A percentile compares a stretch with the other conserved stretches of the same genome.
phyloP scores from a whole-genome alignment of 2,888 invertebrate species.

The Chloroclystis v-ata region DNA sequence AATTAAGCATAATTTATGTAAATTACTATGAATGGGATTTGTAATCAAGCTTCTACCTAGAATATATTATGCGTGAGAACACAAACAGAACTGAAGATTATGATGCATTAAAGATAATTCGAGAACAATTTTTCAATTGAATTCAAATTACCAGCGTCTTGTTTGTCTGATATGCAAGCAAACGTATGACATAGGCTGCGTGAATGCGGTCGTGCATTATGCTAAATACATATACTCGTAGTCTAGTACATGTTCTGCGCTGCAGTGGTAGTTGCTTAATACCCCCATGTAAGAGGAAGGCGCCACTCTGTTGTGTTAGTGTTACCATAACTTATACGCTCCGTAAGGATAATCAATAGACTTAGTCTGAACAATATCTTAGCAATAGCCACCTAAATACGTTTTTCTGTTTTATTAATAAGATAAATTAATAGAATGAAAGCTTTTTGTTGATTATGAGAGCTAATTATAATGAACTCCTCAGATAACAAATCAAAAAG shows the following conservation, averaged over 20 bases:
- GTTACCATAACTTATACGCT: constrained; percentile 8
- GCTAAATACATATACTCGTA: constrained; percentile 11
- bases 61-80: neutral
- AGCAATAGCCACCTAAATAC: no score
- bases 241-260: no score
- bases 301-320: constrained; percentile 24
- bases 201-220: constrained; percentile 6
- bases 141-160: constrained; percentile 7
- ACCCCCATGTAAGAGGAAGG: constrained; percentile 37
- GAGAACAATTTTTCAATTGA: constrained; percentile 10
- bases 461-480: no score
- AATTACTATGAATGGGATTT: no score
- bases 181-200: neutral
- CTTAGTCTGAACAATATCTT: no score
- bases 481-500: no score
- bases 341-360: neutral
- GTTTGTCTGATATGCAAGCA: constrained; percentile 2
- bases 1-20: no score
- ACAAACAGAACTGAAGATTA: constrained; percentile 2
- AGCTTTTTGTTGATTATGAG: no score
- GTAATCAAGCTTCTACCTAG: no score
- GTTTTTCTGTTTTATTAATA: no score
- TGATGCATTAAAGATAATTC: constrained; percentile 5
- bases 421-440: no score
- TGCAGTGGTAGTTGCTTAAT: constrained; percentile 37